Conservation (phyloP, 2,113 vertebrate species). For the Cacatua alba region DNA sequence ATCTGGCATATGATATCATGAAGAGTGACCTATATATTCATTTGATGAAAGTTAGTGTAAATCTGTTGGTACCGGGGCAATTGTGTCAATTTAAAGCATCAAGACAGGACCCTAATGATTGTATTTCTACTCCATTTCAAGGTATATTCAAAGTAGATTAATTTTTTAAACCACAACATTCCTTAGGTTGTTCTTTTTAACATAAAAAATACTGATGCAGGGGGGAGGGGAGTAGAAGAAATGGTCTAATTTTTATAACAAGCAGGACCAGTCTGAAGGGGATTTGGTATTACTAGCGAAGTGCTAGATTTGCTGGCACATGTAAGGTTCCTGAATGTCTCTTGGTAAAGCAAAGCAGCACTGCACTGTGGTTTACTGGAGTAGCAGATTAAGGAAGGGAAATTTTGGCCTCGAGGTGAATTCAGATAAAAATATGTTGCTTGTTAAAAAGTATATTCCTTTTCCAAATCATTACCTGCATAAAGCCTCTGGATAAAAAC, state of each 20-base stretch:
- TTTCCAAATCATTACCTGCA: neutral
- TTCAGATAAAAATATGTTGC: neutral
- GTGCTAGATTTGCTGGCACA: neutral
- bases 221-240: neutral
- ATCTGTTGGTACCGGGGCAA: neutral
- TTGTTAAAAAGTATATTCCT: neutral
- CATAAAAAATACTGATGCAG: neutral
- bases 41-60: neutral
- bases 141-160: neutral
- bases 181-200: neutral
- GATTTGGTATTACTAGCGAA: neutral
- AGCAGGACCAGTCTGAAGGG: neutral
- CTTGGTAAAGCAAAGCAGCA: neutral
- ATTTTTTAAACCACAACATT: neutral
- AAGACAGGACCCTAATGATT: neutral
- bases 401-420: neutral
- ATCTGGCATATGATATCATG: neutral
- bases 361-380: neutral
- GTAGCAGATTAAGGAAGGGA: neutral
- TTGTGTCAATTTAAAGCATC: neutral
- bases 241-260: neutral
- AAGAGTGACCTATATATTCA: neutral
- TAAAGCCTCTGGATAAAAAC: neutral
- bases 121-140: neutral
- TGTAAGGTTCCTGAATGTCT: neutral